Evolutionary conservation across 2,888 invertebrate species (phyloP).

Genomic region (Noctua janthina): DNA sequence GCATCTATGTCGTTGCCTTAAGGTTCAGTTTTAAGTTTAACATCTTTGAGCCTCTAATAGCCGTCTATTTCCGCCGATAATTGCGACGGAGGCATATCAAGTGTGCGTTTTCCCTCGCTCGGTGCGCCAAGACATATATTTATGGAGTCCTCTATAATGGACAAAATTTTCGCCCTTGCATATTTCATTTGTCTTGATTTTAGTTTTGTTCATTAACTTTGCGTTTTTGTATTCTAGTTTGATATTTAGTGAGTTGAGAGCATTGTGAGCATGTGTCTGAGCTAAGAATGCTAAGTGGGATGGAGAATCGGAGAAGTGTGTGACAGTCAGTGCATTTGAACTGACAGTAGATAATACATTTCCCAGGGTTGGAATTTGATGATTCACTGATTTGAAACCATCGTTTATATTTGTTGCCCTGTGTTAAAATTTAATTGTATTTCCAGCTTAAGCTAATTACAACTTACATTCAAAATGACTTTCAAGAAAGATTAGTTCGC

Average conservation of each 20-base stretch:
- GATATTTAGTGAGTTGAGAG: background rate
- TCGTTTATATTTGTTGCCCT: background rate
- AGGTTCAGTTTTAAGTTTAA: conserved; percentile 43
- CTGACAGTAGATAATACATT: too few relatives aligned
- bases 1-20: conserved; percentile 30
- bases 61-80: conserved; percentile 72
- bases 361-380: too few relatives aligned
- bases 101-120: conserved; percentile 78
- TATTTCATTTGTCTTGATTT: conserved; percentile 62
- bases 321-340: too few relatives aligned
- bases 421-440: background rate
- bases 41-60: conserved; percentile 35
- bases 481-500: conserved; percentile 26
- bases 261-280: too few relatives aligned
- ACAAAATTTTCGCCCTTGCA: conserved; percentile 63
- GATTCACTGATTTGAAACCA: background rate
- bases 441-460: background rate
- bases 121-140: conserved; percentile 62
- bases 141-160: conserved; percentile 57
- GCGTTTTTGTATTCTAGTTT: conserved; percentile 2
- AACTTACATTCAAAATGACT: conserved; percentile 15
- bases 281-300: too few relatives aligned
- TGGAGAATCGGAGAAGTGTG: too few relatives aligned
- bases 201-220: conserved; percentile 30
- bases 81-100: conserved; percentile 75